A percentile compares a stretch with the other conserved stretches of the same genome.
Conservation (phyloP, 2,113 vertebrate genomes). For the Coptodon bakossiorum region DNA sequence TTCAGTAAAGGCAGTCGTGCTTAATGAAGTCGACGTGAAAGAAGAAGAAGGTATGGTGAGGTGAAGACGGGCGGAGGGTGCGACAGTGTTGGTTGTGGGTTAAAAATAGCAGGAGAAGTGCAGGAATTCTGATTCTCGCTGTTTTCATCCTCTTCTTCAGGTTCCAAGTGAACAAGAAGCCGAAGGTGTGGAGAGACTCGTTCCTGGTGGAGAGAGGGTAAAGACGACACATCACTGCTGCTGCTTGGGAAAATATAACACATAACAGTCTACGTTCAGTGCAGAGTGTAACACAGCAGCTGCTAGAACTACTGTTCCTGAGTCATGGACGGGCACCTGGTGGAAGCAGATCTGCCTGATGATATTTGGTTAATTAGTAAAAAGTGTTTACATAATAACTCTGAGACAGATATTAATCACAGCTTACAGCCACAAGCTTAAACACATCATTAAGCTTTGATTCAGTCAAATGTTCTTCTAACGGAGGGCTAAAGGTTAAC, state of each 20-base stretch:
- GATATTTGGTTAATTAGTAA: neutral
- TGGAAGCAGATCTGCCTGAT: neutral
- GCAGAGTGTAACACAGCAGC: neutral
- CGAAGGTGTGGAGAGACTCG: slow-evolving; percentile 90
- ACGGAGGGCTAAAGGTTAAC: neutral
- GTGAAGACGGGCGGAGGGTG: neutral
- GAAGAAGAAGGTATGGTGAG: neutral
- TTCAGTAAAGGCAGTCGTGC: neutral
- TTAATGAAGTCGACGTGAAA: neutral
- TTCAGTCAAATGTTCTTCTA: neutral
- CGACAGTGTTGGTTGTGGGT: neutral
- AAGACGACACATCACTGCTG: neutral
- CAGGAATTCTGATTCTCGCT: neutral
- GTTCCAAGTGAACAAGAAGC: slow-evolving; percentile 89
- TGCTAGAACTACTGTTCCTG: accelerated
- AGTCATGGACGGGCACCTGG: accelerated
- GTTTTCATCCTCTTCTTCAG: slow-evolving; percentile 52
- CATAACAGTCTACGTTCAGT: neutral
- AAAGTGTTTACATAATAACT: neutral
- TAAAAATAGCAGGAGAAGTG: neutral
- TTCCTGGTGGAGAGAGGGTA: slow-evolving; percentile 97
- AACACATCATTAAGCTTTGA: neutral
- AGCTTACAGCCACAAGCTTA: neutral
- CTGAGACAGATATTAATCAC: neutral
- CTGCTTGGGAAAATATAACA: neutral